Evolutionary conservation across 1,140 invertebrate genomes (phyloP), one percentile per base, ranked within the genome.

Genomic region (Vanessa atalanta): DNA sequence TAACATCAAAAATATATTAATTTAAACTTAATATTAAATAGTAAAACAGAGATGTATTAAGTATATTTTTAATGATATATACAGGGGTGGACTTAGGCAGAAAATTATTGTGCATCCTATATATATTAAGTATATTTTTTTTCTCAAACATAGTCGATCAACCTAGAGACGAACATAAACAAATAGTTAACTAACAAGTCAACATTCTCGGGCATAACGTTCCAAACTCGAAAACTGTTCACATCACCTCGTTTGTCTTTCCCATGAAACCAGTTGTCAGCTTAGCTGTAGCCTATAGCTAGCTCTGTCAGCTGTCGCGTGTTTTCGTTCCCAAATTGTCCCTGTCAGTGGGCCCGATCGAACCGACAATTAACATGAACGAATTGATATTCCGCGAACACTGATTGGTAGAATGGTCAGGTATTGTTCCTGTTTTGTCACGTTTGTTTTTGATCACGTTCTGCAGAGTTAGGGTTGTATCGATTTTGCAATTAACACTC

Each of bases 381-480:
- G 77, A 75, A 78, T 75, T 75, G 77, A 79, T 79, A 76, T 79
- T 79, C 75, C 61, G 73, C 70, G 66, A 76, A 63, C 73, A 70
- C 70, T 73, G 65, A 79, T 76, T 73, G 72, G 67, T 76, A 53
- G 74, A 72, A 71, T 69, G 63, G 70, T 66, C 48, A 50, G 66
- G 72, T 79, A 73, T 70, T 53, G 63, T 72, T 37, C 65, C 67
- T 64, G 43, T 68, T 57, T 20, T 47, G 65, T 53, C 60, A 43
- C 67, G 66, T 76, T 79, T 72, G 69, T 78, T 72, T 70, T 78
- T 67, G 72, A 70, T 72, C 69, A 73, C 65, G 65, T 61, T 31
- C 73, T 70, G 68, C 69, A 65, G 64, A 50, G 75, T 70, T 77
- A 77, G 75, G 75, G 75, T 70, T 76, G 74, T 61, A 67, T 76